Percentiles rank a stretch among this genome's conserved stretches.
These are phyloP conservation scores for Drosophila algonquin DNA, from an alignment of 2,888 invertebrate genomes.

Conservation along the genomic window DNA sequence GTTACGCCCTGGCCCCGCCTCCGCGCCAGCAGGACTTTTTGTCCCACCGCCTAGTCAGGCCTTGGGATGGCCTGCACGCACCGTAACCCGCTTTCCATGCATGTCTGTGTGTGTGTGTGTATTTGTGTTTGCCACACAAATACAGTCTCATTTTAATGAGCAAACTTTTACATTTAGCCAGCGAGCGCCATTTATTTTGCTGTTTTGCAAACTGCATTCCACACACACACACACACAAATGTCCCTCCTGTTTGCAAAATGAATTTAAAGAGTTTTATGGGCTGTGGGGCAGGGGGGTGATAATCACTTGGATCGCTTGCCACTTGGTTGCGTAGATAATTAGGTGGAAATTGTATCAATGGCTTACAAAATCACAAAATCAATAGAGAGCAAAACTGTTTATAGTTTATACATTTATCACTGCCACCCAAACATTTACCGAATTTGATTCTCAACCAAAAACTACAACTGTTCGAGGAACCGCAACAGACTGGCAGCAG, in stretches of 20 bases:
- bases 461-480: constrained; percentile 14
- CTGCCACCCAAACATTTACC: neutral
- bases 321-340: constrained; percentile 34
- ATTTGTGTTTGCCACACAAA: constrained; percentile 26
- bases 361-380: constrained; percentile 31
- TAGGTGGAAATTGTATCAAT: constrained; percentile 40
- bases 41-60: neutral
- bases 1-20: constrained; percentile 60
- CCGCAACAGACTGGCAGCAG: constrained; percentile 26
- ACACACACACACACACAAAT: constrained; percentile 33
- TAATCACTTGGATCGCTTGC: constrained; percentile 41
- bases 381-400: constrained; percentile 21
- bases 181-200: constrained; percentile 61
- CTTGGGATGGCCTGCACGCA: constrained; percentile 20
- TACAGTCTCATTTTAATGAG: constrained; percentile 70
- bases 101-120: constrained; percentile 12
- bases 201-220: constrained; percentile 58
- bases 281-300: neutral
- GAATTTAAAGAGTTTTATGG: constrained; percentile 42
- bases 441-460: constrained; percentile 25
- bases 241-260: constrained; percentile 33
- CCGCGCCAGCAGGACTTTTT: neutral
- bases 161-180: constrained; percentile 57
- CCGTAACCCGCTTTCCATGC: constrained; percentile 5
- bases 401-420: constrained; percentile 15